Evolutionary conservation across 1,140 invertebrate genomes (phyloP).

Genomic region (Berghia stephanieae): DNA sequence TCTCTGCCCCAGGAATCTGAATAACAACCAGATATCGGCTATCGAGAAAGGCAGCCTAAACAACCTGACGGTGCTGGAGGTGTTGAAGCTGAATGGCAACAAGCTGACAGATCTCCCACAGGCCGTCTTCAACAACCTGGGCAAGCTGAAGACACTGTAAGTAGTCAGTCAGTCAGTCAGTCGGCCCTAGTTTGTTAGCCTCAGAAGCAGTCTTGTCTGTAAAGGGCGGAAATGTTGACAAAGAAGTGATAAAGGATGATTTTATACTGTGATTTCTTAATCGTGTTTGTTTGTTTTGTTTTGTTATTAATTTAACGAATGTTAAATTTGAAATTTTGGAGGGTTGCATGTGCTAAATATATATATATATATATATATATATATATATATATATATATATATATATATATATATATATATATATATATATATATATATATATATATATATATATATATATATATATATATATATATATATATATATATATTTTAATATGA

Average conservation of each 20-base stretch:
- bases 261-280: not conserved
- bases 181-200: not conserved
- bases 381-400: no score
- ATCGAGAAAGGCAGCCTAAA: conserved; percentile 77
- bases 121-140: conserved; percentile 78
- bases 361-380: no score
- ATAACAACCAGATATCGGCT: conserved; percentile 77
- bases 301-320: not conserved
- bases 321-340: not conserved
- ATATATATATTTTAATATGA: no score
- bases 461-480: no score
- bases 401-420: no score
- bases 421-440: no score
- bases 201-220: not conserved
- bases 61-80: conserved; percentile 77
- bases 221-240: not conserved
- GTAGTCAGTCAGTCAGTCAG: conserved; percentile 38
- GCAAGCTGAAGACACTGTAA: conserved; percentile 78
- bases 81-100: conserved; percentile 85
- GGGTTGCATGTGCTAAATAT: no score
- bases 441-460: no score
- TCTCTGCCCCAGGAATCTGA: conserved; percentile 72
- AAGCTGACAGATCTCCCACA: conserved; percentile 76
- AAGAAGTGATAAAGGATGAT: not conserved
- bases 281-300: no score